These are phyloP conservation scores for Alauda arvensis DNA, from an alignment of 2,797 vertebrate genomes.

Conservation along the genomic window DNA sequence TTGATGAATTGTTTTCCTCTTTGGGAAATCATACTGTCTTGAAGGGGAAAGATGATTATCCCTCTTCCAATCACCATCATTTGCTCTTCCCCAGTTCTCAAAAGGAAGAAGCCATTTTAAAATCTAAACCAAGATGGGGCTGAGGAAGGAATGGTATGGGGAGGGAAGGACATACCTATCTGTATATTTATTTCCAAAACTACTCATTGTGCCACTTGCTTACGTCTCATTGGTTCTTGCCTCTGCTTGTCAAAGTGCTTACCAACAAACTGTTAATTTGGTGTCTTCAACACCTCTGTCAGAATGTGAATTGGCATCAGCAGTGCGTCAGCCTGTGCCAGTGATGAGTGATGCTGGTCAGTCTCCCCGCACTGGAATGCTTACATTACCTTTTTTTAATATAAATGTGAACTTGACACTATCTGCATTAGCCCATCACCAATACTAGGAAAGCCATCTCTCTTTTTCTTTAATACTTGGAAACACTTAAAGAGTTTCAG, in stretches of 20 bases:
- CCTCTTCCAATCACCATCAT: neutral
- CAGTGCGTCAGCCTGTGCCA: neutral
- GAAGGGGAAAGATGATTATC: neutral
- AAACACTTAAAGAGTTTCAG: constrained; percentile 64
- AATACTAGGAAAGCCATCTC: constrained; percentile 32
- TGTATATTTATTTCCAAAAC: neutral
- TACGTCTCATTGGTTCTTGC: neutral
- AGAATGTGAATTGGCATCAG: neutral
- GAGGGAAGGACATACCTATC: neutral
- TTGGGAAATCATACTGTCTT: neutral
- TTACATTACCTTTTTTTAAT: neutral
- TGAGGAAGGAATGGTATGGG: neutral
- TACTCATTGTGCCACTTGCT: neutral
- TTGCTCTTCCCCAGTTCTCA: neutral
- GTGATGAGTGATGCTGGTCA: neutral
- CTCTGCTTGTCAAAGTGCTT: neutral
- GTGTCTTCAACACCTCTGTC: neutral
- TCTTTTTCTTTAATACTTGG: constrained; percentile 64
- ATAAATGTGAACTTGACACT: neutral
- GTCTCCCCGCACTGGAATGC: neutral
- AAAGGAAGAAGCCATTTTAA: neutral
- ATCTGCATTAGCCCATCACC: constrained; percentile 35
- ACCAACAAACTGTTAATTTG: neutral
- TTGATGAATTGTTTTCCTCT: neutral
- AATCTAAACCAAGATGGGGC: neutral